Evolutionary conservation across 1,140 invertebrate genomes (phyloP).

Genomic region (Aphelenchoides fujianensis): DNA sequence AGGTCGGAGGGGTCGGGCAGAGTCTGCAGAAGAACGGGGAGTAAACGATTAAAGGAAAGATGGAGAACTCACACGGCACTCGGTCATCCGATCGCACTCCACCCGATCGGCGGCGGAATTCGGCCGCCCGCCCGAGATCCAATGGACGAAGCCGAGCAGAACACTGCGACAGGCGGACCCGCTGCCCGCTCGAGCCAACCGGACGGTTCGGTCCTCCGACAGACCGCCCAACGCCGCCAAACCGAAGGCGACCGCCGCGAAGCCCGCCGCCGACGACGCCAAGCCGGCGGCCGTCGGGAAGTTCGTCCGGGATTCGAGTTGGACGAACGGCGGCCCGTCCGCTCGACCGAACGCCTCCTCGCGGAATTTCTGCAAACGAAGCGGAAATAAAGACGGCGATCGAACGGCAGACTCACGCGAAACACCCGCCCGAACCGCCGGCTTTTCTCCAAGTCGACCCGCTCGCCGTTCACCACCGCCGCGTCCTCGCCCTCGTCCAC

Average conservation of each 20-base stretch:
- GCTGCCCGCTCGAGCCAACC: conserved; percentile 76
- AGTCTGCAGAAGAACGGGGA: too few relatives aligned
- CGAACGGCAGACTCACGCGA: conserved; percentile 16
- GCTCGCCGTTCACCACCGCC: conserved; percentile 54
- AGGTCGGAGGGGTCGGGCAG: too few relatives aligned
- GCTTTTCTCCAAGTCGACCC: conserved; percentile 16
- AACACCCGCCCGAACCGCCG: conserved; percentile 46
- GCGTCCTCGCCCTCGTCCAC: conserved; percentile 28
- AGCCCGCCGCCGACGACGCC: conserved; percentile 95
- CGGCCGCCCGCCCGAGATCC: conserved; percentile 74
- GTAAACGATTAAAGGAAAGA: too few relatives aligned
- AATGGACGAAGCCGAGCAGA: conserved; percentile 86
- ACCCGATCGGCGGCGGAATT: conserved; percentile 80
- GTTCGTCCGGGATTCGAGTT: conserved; percentile 74
- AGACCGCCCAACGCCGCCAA: conserved; percentile 44
- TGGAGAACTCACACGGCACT: too few relatives aligned
- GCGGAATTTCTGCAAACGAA: conserved; percentile 1
- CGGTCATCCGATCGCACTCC: too few relatives aligned
- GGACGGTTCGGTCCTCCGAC: conserved; percentile 38
- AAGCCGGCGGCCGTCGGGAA: conserved; percentile 97
- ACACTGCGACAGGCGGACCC: conserved; percentile 94
- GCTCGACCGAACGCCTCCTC: not conserved
- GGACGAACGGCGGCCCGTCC: conserved; percentile 39
- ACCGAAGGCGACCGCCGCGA: conserved; percentile 69
- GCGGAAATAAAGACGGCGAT: conserved; percentile 25